Base-by-base conservation (phyloP, 2,888 invertebrate genomes). In the Orthonychiurus folsomi region DNA sequence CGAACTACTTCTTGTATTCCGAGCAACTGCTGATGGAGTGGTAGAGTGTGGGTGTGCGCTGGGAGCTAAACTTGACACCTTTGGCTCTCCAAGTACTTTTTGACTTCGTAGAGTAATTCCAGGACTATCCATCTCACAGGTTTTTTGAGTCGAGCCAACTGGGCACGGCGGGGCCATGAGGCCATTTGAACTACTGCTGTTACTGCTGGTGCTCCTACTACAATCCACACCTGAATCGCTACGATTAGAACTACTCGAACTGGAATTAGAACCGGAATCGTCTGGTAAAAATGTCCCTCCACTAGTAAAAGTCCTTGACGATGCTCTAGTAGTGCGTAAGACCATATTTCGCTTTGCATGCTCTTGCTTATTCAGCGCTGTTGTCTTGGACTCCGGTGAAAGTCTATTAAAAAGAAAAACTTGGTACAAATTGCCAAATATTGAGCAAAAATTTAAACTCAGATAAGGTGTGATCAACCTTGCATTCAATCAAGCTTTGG, bases 61-160 rank as follows among this genome's bases (percentile, higher is more conserved):
- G 9, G 24, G 3, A 5, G 52, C 52, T 15, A 15, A 12, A 48
- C n/a, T n/a, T 27, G 28, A 37, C 24, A 61, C 56, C 12, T 61
- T 60, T 12, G 72, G 70, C 59, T 73, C 73, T 50, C 66, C 74
- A 54, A 84, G 79, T 67, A 82, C 80, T 77, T 83, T 83, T 74
- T 84, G 84, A 77, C 82, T 85, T 70, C 85, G 79, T 73, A 85
- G 77, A 58, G 82, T 83, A 73, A 85, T 84, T 3, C 69, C 69
- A 21, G 55, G 12, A 60, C 60, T 52, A 5, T 52, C 52, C 3
- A 9, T 52, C 25, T 62, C 66, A 28, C 62, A 64, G 20, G 48
- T 48, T 26, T 57, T 28, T 25, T 60, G 58, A 9, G 60, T 59
- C 56, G 56, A 60, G 47, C 48, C 56, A 37, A 15, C 37, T 15